phyloP scores from a whole-genome alignment of 2,888 invertebrate species.

The Acrobasis repandana region DNA sequence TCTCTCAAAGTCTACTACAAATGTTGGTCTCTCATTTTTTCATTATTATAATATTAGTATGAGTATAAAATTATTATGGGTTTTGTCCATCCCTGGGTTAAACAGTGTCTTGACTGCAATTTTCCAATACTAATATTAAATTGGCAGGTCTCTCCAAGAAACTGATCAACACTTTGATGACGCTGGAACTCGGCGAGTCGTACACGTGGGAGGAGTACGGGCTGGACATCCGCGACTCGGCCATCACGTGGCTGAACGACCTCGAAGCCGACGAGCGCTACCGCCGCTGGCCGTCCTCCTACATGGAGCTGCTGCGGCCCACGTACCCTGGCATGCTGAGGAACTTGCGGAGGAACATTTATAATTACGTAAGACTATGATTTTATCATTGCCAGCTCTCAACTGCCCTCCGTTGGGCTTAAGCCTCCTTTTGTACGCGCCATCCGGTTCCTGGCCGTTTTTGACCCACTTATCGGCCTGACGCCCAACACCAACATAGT shows the following conservation, averaged over 20 bases:
- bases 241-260: constrained; percentile 97
- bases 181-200: constrained; percentile 86
- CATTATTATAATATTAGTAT: no score
- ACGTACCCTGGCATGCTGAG: constrained; percentile 99
- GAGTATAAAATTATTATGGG: no score
- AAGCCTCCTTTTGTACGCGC: no score
- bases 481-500: no score
- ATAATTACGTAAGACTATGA: constrained; percentile 86
- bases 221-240: constrained; percentile 96
- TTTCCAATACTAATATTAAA: neutral
- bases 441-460: no score
- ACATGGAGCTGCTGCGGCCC: constrained; percentile 96
- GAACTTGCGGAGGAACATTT: constrained; percentile 92
- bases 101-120: no score
- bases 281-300: constrained; percentile 92
- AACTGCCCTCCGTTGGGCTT: no score
- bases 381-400: no score
- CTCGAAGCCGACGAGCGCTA: constrained; percentile 95
- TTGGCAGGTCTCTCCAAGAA: constrained; percentile 84
- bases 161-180: constrained; percentile 84
- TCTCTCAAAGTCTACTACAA: no score
- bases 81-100: no score
- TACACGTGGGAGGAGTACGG: constrained; percentile 90
- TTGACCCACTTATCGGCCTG: no score
- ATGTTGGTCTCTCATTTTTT: no score